Evolutionary conservation across 2,888 invertebrate species (phyloP).

Genomic region (Ornithoptera priamus): DNA sequence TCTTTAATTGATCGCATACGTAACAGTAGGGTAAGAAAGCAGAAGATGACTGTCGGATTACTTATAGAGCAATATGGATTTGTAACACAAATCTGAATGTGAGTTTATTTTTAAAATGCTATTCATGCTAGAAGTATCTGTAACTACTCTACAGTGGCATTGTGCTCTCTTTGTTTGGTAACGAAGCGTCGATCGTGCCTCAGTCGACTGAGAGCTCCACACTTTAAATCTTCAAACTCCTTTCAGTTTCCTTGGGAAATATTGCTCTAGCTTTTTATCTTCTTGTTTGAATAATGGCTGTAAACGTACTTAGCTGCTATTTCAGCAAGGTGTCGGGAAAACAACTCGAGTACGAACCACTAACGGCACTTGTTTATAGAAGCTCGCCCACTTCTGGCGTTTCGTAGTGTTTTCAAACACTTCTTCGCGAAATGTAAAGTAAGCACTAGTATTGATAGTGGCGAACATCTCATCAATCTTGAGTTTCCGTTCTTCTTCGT

Average conservation of each 20-base stretch:
- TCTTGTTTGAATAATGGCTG: constrained; percentile 79
- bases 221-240: constrained; percentile 76
- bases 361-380: constrained; percentile 75
- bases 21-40: no score
- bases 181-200: constrained; percentile 62
- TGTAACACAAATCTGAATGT: no score
- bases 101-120: background rate
- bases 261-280: constrained; percentile 78
- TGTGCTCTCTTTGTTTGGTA: constrained; percentile 73
- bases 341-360: constrained; percentile 70
- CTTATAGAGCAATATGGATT: no score
- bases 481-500: constrained; percentile 1
- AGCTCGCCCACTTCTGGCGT: constrained; percentile 70
- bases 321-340: constrained; percentile 75
- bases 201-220: constrained; percentile 70
- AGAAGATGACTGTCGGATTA: no score
- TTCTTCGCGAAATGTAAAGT: constrained; percentile 71
- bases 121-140: background rate
- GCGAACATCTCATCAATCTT: constrained; percentile 32
- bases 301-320: constrained; percentile 74
- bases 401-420: constrained; percentile 70
- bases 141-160: constrained; percentile 46
- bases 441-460: constrained; percentile 66
- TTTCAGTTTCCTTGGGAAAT: constrained; percentile 75
- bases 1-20: no score